Evolutionary conservation across 2,888 invertebrate genomes (phyloP).

Genomic region (Eupithecia centaureata): DNA sequence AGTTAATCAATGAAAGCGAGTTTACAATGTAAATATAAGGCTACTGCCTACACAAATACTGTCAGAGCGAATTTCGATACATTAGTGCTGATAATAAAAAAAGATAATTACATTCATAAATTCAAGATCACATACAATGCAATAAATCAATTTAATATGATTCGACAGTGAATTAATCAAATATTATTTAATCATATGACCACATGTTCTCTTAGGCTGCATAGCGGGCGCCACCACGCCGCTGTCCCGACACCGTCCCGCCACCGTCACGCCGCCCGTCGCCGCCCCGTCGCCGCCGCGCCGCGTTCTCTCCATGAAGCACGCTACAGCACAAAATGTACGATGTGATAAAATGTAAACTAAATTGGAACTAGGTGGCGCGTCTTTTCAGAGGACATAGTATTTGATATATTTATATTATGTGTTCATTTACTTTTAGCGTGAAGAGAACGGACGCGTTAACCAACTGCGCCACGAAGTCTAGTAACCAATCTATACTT

Average conservation of each 20-base stretch:
- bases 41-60: conserved; percentile 10
- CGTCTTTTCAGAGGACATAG: no score
- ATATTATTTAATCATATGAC: conserved; percentile 36
- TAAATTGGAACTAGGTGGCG: no score
- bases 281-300: neutral
- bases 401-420: no score
- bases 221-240: conserved; percentile 13
- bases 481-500: no score
- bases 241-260: no score
- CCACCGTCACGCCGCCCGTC: neutral
- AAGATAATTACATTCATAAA: conserved; percentile 41
- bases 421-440: no score
- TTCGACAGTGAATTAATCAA: conserved; percentile 38
- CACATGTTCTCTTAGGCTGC: conserved; percentile 27
- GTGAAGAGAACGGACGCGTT: no score
- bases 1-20: neutral
- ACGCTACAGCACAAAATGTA: no score
- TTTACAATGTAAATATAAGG: neutral
- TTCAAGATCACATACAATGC: conserved; percentile 32
- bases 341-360: no score
- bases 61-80: conserved; percentile 25
- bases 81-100: conserved; percentile 36
- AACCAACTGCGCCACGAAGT: no score
- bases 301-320: no score
- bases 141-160: conserved; percentile 45